phyloP scores from a whole-genome alignment of 1,140 invertebrate species.

The Belonocnema kinseyi region DNA sequence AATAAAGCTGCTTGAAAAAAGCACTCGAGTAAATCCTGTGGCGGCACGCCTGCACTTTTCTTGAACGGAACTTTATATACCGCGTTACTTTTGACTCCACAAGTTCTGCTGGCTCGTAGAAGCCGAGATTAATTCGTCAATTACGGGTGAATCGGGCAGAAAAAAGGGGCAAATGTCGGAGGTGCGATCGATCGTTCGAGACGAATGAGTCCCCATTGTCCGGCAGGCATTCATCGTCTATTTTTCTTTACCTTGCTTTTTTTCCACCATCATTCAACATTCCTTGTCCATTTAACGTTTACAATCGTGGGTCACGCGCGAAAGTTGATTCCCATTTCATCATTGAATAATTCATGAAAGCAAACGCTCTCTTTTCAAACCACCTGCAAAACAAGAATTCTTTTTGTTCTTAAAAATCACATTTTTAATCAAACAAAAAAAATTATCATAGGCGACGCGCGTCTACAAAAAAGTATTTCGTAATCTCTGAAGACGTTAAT shows the following conservation, averaged over 20 bases:
- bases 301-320: too few species aligned
- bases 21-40: neutral
- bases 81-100: neutral
- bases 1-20: neutral
- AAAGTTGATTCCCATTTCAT: too few species aligned
- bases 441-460: too few species aligned
- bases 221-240: conserved; percentile 4
- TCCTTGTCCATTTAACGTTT: neutral
- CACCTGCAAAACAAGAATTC: too few species aligned
- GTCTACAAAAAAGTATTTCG: too few species aligned
- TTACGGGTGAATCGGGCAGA: conserved; percentile 36
- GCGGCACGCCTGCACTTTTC: neutral
- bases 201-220: conserved; percentile 38
- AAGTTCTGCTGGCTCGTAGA: conserved; percentile 32
- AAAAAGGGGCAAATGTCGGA: conserved; percentile 17
- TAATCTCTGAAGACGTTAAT: too few species aligned
- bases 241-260: neutral
- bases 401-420: too few species aligned
- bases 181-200: conserved; percentile 35
- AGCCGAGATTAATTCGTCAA: conserved; percentile 37
- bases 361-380: too few species aligned
- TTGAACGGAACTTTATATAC: neutral
- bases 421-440: too few species aligned
- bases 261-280: neutral
- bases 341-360: too few species aligned